Conservation (phyloP, 92 coral and sea anemone genomes). For the Epizoanthus stellaris region DNA sequence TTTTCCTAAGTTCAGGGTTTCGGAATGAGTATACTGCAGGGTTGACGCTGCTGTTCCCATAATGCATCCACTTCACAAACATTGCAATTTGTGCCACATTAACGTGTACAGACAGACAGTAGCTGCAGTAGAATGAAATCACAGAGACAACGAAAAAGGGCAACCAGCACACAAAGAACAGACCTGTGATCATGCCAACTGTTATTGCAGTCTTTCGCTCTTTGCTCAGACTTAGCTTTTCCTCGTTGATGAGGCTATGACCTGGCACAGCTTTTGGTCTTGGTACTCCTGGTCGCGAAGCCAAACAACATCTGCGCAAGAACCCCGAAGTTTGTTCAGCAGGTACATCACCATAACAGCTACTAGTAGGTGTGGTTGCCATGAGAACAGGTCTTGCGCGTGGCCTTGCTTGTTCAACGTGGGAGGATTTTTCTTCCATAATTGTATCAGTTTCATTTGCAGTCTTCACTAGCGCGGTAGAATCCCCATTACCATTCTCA, state of each 20-base stretch:
- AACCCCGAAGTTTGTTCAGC: neutral
- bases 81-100: conserved; percentile 21
- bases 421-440: neutral
- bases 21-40: conserved; percentile 39
- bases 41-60: conserved; percentile 28
- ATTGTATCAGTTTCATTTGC: neutral
- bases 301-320: neutral
- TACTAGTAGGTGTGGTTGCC: neutral
- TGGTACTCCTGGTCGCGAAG: neutral
- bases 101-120: conserved; percentile 15
- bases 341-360: neutral
- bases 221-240: neutral
- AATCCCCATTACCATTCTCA: neutral
- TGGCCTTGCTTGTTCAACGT: no score
- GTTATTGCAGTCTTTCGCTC: conserved; percentile 40
- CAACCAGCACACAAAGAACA: conserved; percentile 38
- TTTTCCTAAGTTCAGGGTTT: conserved; percentile 35
- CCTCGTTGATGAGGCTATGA: neutral
- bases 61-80: conserved; percentile 46
- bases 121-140: conserved; percentile 42
- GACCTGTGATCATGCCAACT: conserved; percentile 26
- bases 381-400: neutral
- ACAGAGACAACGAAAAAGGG: conserved; percentile 35
- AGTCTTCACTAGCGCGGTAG: neutral
- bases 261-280: neutral